Percentiles rank a stretch among this genome's conserved stretches.
phyloP scores from a whole-genome alignment of 2,113 vertebrate genomes.

The Nettapus auritus region DNA sequence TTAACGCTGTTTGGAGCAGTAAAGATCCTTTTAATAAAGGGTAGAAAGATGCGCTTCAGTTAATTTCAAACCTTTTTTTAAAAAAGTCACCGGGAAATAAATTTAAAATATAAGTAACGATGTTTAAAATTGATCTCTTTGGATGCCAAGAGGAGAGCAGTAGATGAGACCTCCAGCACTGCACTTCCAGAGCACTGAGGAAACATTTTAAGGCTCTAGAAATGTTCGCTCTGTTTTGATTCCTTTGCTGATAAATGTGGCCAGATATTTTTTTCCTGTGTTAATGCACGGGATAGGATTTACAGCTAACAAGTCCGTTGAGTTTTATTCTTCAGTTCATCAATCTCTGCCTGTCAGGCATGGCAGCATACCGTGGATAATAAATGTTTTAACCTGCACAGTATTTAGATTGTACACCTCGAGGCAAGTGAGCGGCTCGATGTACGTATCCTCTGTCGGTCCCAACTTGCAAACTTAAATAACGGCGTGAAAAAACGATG shows the following conservation, averaged over 20 bases:
- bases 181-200: neutral
- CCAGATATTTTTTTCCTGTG: rapidly evolving
- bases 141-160: neutral
- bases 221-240: neutral
- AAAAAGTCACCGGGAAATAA: neutral
- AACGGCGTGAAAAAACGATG: neutral
- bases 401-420: neutral
- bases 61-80: neutral
- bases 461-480: too few species aligned
- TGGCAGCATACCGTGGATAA: neutral
- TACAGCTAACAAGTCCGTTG: neutral
- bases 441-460: too few species aligned
- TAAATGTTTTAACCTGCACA: neutral
- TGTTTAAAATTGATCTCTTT: neutral
- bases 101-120: neutral
- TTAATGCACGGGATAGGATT: neutral
- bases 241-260: neutral
- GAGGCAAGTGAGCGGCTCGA: neutral
- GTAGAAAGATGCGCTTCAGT: neutral
- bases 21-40: neutral
- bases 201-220: neutral
- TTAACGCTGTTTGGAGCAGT: neutral
- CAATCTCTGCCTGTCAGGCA: neutral
- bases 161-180: neutral
- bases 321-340: neutral